Conservation (phyloP, 2,797 vertebrate species). For the Spheniscus humboldti region DNA sequence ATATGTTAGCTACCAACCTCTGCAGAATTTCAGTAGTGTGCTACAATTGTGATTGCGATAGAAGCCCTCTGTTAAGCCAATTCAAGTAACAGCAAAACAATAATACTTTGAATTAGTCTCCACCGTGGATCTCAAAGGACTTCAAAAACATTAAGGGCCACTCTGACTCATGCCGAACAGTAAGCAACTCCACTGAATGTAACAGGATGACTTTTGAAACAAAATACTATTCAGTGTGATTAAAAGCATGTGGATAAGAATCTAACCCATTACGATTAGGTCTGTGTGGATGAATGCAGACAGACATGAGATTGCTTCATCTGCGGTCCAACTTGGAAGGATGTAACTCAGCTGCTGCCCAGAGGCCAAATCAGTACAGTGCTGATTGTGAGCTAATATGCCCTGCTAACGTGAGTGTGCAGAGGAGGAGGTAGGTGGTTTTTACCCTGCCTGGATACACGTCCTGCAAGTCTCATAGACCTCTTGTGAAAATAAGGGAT, state of each 20-base stretch:
- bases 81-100: conserved; percentile 11
- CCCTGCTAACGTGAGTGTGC: not conserved
- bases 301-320: not conserved
- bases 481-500: not conserved
- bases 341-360: not conserved
- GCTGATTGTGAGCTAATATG: not conserved
- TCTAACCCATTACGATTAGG: not conserved
- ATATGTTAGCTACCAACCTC: not conserved
- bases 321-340: not conserved
- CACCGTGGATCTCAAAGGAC: not conserved
- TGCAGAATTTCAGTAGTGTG: not conserved
- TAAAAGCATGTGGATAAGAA: not conserved
- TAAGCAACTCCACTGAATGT: not conserved
- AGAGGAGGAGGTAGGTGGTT: not conserved
- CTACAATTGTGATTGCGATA: not conserved
- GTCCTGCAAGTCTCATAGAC: not conserved
- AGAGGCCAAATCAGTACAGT: not conserved
- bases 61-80: conserved; percentile 7
- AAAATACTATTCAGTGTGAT: not conserved
- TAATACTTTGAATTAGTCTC: not conserved
- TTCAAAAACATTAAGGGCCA: not conserved
- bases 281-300: not conserved
- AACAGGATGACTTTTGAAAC: not conserved
- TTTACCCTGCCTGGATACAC: not conserved
- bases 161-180: not conserved